Percentiles rank a stretch among this genome's conserved stretches.
These are phyloP conservation scores for Littorina saxatilis DNA, from an alignment of 1,140 invertebrate genomes.

Conservation along the genomic window DNA sequence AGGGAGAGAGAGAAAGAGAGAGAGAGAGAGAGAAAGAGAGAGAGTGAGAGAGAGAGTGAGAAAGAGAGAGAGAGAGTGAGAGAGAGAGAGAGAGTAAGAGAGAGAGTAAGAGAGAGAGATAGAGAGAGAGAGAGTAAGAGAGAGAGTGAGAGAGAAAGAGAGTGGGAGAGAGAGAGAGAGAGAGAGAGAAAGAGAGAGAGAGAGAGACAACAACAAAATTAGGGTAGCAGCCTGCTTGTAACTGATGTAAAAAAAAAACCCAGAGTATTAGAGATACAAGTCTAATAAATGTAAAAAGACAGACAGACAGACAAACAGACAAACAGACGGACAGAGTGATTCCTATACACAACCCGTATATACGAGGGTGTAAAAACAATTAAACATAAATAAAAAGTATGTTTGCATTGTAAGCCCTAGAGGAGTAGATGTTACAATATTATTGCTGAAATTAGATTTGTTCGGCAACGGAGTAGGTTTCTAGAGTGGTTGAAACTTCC, in stretches of 20 bases:
- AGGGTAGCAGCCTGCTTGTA: not conserved
- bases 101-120: no score
- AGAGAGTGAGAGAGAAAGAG: no score
- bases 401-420: no score
- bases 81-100: slow-evolving; percentile 5
- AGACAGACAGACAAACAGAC: not conserved
- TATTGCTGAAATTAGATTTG: no score
- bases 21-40: slow-evolving; percentile 29
- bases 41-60: slow-evolving; percentile 19
- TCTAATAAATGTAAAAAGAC: not conserved
- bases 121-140: no score
- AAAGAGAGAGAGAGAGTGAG: no score
- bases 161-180: no score
- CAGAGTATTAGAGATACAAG: not conserved
- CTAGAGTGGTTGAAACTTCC: no score
- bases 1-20: slow-evolving; percentile 18
- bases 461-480: no score
- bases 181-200: slow-evolving; percentile 29
- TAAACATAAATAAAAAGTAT: no score
- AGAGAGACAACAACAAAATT: slow-evolving; percentile 1
- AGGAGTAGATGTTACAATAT: no score
- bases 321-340: not conserved
- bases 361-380: not conserved
- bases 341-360: not conserved
- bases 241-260: not conserved